A percentile compares a stretch with the other conserved stretches of the same genome.
Evolutionary conservation across 1,140 invertebrate genomes (phyloP).

Genomic region (Eufriesea mexicana): DNA sequence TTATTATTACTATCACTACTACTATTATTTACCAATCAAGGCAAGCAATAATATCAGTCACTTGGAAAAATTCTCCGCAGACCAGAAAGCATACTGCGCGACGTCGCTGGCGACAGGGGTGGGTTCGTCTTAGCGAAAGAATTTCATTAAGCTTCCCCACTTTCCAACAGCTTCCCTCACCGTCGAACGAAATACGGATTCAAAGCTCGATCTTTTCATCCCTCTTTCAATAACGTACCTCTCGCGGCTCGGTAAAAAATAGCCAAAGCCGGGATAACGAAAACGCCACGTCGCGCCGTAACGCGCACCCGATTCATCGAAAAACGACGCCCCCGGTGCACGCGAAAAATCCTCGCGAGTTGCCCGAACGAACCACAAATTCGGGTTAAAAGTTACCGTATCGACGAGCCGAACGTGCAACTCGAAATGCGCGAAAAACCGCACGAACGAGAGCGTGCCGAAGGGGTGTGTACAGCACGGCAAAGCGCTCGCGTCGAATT

Average conservation of each 20-base stretch:
- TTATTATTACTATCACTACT: too few species aligned
- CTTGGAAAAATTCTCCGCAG: too few species aligned
- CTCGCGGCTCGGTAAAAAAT: background rate
- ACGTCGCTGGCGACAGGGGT: too few species aligned
- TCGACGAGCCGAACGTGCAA: slow-evolving; percentile 1
- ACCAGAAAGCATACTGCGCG: too few species aligned
- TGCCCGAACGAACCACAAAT: background rate
- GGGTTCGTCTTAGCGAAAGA: background rate
- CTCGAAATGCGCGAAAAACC: slow-evolving; percentile 15
- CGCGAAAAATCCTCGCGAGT: background rate
- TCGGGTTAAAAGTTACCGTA: slow-evolving; percentile 23
- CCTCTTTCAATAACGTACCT: background rate
- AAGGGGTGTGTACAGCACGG: background rate
- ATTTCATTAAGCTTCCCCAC: background rate
- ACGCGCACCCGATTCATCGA: background rate
- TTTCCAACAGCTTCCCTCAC: too few species aligned
- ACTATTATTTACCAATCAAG: too few species aligned
- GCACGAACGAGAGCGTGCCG: background rate
- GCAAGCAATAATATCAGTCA: too few species aligned
- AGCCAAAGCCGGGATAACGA: too few species aligned
- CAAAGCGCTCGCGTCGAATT: slow-evolving; percentile 14
- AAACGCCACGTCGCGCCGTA: background rate
- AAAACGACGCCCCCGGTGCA: background rate
- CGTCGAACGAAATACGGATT: too few species aligned
- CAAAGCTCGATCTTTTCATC: background rate